Conservation (phyloP, 2,113 vertebrate species). For the Archilochus colubris region DNA sequence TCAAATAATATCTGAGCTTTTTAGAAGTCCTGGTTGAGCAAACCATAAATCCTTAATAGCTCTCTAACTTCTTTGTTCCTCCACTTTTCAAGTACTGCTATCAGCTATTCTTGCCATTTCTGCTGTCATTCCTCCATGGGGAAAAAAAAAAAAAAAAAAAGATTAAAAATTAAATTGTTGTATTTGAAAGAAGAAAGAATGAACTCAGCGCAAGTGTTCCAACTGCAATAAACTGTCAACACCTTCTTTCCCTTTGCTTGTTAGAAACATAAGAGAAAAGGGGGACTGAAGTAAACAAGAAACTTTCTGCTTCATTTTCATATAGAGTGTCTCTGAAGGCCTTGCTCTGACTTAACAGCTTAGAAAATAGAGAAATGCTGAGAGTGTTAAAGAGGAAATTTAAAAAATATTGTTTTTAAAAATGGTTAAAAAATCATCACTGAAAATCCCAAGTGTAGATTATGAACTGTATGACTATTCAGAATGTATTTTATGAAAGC, state of each 20-base stretch:
- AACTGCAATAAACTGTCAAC: not conserved
- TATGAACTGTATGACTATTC: not conserved
- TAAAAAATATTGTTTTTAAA: not conserved
- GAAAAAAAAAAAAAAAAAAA: not conserved
- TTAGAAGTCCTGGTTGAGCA: not conserved
- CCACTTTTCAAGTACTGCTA: not conserved
- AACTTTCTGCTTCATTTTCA: not conserved
- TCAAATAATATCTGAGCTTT: not conserved
- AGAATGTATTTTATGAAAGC: not conserved
- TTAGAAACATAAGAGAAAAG: not conserved
- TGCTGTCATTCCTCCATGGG: not conserved
- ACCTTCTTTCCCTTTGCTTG: not conserved
- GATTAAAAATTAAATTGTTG: not conserved
- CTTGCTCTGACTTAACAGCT: not conserved
- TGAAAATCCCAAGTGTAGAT: not conserved
- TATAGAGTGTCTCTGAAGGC: not conserved
- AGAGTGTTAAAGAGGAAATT: not conserved
- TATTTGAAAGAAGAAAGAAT: not conserved
- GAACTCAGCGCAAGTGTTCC: not conserved
- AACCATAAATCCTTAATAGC: not conserved
- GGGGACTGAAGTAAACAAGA: not conserved
- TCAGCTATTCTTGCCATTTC: not conserved
- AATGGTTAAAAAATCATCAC: not conserved
- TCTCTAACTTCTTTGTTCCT: not conserved
- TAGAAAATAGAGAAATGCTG: not conserved